Conservation (phyloP, 1,140 invertebrate genomes). For the Drosophila athabasca region DNA sequence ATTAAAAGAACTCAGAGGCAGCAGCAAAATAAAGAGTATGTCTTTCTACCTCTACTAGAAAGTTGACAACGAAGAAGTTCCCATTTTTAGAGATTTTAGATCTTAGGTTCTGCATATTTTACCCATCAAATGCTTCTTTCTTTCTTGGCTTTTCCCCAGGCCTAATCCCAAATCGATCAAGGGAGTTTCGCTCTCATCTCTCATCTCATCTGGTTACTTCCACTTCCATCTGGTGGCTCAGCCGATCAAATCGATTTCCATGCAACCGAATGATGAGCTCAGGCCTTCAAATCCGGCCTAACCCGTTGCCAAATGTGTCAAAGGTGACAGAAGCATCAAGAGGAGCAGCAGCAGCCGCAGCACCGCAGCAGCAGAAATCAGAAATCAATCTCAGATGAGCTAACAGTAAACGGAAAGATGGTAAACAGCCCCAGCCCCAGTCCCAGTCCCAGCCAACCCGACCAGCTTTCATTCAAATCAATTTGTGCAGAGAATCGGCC, state of each 20-base stretch:
- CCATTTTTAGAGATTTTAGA: too few relatives aligned
- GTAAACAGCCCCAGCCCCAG: conserved; percentile 50
- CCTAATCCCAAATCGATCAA: not conserved
- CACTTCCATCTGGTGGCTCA: conserved; percentile 2
- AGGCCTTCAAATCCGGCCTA: conserved; percentile 36
- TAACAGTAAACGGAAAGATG: conserved; percentile 73
- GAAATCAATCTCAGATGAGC: conserved; percentile 72
- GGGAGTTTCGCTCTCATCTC: conserved; percentile 2
- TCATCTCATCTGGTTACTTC: not conserved
- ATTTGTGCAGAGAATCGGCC: conserved; percentile 52
- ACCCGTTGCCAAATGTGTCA: conserved; percentile 70
- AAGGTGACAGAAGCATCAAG: conserved; percentile 65
- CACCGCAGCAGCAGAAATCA: conserved; percentile 50
- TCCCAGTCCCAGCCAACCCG: conserved; percentile 18
- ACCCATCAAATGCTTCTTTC: conserved; percentile 2
- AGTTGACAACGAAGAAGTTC: too few relatives aligned
- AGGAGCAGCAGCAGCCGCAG: conserved; percentile 44
- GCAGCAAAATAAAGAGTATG: too few relatives aligned
- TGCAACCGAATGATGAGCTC: conserved; percentile 47
- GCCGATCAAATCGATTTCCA: conserved; percentile 29
- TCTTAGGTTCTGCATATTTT: conserved; percentile 17
- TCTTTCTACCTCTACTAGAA: too few relatives aligned
- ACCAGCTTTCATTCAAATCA: conserved; percentile 66
- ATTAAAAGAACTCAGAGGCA: too few relatives aligned
- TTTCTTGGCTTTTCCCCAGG: too few relatives aligned